phyloP scores from a whole-genome alignment of 2,888 invertebrate genomes.

The Chorisops tibialis region DNA sequence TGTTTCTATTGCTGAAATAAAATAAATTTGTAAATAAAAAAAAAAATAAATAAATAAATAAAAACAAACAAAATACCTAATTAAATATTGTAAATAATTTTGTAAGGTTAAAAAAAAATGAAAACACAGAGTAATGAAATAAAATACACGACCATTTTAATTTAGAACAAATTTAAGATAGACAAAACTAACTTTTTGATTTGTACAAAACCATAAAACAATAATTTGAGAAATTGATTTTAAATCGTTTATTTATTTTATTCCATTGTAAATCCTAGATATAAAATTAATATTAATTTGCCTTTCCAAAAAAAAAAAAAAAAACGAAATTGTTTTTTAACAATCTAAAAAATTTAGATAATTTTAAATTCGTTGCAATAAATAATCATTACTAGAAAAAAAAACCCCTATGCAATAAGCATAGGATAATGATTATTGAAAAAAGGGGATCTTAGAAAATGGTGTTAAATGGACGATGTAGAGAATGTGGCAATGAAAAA shows the following conservation, averaged over 20 bases:
- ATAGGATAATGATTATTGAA: no score
- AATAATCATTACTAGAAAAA: neutral
- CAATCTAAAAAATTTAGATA: no score
- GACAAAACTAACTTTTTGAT: neutral
- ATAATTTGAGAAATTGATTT: neutral
- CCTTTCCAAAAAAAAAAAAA: neutral
- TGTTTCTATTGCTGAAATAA: slow-evolving; percentile 8
- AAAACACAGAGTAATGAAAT: neutral
- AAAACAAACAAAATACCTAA: no score
- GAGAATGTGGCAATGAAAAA: no score
- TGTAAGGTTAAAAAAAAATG: slow-evolving; percentile 13
- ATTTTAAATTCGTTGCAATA: neutral
- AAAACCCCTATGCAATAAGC: neutral
- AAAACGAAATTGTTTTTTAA: neutral
- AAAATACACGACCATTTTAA: no score
- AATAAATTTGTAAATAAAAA: slow-evolving; percentile 13
- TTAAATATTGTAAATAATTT: slow-evolving; percentile 23
- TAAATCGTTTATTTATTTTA: slow-evolving; percentile 4
- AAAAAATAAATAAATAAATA: neutral
- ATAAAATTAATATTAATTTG: slow-evolving; percentile 1
- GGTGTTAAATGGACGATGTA: no score
- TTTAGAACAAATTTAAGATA: neutral
- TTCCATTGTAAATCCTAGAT: slow-evolving; percentile 9
- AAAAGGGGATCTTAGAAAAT: no score
- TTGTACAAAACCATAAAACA: slow-evolving; percentile 15